Percentiles rank a stretch among this genome's conserved stretches.
These are phyloP conservation scores for Microctonus brassicae DNA, from an alignment of 2,888 invertebrate species.

Conservation along the genomic window DNA sequence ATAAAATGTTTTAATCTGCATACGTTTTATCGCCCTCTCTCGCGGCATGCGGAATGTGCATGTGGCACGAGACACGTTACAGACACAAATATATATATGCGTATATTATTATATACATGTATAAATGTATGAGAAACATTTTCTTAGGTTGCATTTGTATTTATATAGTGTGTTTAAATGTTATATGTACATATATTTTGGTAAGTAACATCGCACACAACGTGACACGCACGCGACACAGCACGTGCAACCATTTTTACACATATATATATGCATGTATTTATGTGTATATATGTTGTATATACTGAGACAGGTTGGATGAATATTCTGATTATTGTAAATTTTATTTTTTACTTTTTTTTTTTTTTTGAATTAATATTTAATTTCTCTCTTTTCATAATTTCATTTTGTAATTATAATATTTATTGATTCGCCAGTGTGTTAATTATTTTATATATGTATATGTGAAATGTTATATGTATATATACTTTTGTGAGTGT, in stretches of 20 bases:
- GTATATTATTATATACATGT: not conserved
- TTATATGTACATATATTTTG: conserved; percentile 14
- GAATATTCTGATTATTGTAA: not conserved
- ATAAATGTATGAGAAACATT: conserved; percentile 24
- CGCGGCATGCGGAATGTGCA: conserved; percentile 63
- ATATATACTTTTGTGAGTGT: too few relatives aligned
- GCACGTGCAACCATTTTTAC: conserved; percentile 10
- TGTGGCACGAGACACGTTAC: conserved; percentile 63
- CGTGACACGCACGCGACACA: conserved; percentile 37
- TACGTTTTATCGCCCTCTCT: conserved; percentile 69
- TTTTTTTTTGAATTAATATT: not conserved
- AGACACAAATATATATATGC: conserved; percentile 43
- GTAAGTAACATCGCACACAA: conserved; percentile 13
- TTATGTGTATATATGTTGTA: not conserved
- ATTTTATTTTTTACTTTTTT: not conserved
- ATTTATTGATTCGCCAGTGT: too few relatives aligned
- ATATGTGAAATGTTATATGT: too few relatives aligned
- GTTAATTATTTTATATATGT: not conserved
- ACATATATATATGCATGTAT: not conserved
- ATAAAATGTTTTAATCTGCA: conserved; percentile 70
- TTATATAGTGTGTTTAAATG: conserved; percentile 11
- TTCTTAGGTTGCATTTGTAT: conserved; percentile 29
- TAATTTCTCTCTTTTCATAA: not conserved
- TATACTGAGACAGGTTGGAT: not conserved
- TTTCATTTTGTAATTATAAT: not conserved